phyloP scores from a whole-genome alignment of 2,113 vertebrate species.

The Tachuris rubrigastra region DNA sequence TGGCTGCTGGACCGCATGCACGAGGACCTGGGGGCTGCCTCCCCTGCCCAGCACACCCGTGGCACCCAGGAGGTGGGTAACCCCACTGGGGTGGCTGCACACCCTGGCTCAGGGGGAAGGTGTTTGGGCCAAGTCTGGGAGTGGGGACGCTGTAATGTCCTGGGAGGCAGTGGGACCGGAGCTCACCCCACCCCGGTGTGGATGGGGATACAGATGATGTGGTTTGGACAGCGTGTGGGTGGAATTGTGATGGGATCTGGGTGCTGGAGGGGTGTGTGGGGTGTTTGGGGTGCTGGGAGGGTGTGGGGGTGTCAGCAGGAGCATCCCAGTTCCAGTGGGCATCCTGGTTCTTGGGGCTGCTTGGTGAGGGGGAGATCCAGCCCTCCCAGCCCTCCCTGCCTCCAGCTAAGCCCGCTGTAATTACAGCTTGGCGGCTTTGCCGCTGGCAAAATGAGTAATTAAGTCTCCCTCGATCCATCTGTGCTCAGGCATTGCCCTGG shows the following conservation, averaged over 20 bases:
- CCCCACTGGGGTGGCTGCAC: background rate
- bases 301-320: fast-evolving
- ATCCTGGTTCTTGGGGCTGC: background rate
- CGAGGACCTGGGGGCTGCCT: constrained; percentile 82
- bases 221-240: fast-evolving
- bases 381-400: too few relatives aligned
- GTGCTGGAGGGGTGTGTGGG: background rate
- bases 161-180: background rate
- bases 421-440: constrained; percentile 16
- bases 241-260: fast-evolving
- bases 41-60: constrained; percentile 64
- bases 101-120: fast-evolving
- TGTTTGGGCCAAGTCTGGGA: background rate
- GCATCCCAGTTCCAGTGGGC: background rate
- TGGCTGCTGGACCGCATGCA: constrained; percentile 92
- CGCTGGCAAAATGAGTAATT: constrained; percentile 13
- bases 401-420: background rate
- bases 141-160: fast-evolving
- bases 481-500: background rate
- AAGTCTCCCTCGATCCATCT: background rate
- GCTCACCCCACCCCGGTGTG: fast-evolving
- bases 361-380: background rate
- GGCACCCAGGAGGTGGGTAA: constrained; percentile 76
- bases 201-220: background rate
- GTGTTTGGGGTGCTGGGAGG: background rate